Percentiles rank a stretch among this genome's conserved stretches.
These are phyloP conservation scores for Lycophotia porphyrea DNA, from an alignment of 2,888 invertebrate species.

Conservation along the genomic window DNA sequence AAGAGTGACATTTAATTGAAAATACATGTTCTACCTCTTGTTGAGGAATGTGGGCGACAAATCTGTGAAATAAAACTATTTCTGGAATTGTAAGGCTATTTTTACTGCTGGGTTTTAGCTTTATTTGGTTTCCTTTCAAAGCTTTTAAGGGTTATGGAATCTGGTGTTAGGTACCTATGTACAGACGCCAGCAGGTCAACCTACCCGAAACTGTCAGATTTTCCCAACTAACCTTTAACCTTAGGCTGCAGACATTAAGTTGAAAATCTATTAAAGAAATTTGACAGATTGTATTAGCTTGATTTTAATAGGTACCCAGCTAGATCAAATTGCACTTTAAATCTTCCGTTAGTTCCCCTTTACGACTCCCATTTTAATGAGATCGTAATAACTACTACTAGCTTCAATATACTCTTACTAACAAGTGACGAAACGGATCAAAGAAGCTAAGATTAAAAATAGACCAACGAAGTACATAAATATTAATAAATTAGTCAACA, in stretches of 20 bases:
- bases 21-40: conserved; percentile 36
- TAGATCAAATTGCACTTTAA: not conserved
- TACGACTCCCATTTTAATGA: conserved; percentile 8
- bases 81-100: not conserved
- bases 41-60: conserved; percentile 28
- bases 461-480: conserved; percentile 53
- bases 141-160: not conserved
- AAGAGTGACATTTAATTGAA: conserved; percentile 53
- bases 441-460: conserved; percentile 55
- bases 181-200: too few relatives aligned
- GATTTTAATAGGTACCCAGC: not conserved
- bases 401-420: not conserved
- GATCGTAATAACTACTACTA: conserved; percentile 27
- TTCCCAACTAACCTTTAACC: too few relatives aligned
- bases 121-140: not conserved
- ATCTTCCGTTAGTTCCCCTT: not conserved
- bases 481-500: conserved; percentile 65
- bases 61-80: conserved; percentile 16
- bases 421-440: conserved; percentile 53
- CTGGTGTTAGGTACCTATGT: too few relatives aligned
- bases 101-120: not conserved
- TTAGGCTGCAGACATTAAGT: too few relatives aligned
- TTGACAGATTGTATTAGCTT: too few relatives aligned
- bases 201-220: too few relatives aligned
- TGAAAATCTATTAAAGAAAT: too few relatives aligned